phyloP scores from a whole-genome alignment of 1,140 invertebrate species.

The Musca domestica region DNA sequence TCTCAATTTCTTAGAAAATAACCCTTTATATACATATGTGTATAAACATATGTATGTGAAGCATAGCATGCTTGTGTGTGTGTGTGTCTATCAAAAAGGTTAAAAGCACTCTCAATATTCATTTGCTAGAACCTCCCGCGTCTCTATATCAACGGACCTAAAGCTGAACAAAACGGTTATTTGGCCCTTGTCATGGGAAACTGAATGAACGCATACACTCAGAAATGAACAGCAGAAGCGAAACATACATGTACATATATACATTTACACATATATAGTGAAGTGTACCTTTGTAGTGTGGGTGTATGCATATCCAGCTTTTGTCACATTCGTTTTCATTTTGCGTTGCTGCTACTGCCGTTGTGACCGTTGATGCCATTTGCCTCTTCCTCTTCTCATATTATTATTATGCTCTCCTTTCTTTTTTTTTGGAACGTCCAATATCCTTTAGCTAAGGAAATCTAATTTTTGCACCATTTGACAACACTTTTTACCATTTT shows the following conservation, averaged over 20 bases:
- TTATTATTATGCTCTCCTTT: background rate
- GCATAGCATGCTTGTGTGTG: background rate
- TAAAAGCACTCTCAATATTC: conserved; percentile 10
- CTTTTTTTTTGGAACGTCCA: background rate
- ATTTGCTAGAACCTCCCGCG: background rate
- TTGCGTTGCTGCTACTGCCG: background rate
- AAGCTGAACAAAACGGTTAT: background rate
- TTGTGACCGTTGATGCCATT: background rate
- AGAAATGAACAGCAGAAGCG: background rate
- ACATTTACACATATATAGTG: background rate
- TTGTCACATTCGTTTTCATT: too few species aligned
- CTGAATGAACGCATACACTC: background rate
- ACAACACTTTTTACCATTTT: conserved; percentile 17
- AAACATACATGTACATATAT: background rate
- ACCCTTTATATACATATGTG: too few species aligned
- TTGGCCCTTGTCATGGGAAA: background rate
- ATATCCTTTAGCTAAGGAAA: conserved; percentile 19
- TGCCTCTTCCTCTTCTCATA: background rate
- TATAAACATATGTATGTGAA: too few species aligned
- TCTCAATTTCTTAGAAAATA: too few species aligned
- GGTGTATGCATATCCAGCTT: background rate
- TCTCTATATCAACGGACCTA: background rate
- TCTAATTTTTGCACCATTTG: conserved; percentile 20
- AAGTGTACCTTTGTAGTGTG: background rate
- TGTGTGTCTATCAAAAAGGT: background rate